Evolutionary conservation across 2,113 vertebrate genomes (phyloP).

Genomic region (Elaphurus davidianus): DNA sequence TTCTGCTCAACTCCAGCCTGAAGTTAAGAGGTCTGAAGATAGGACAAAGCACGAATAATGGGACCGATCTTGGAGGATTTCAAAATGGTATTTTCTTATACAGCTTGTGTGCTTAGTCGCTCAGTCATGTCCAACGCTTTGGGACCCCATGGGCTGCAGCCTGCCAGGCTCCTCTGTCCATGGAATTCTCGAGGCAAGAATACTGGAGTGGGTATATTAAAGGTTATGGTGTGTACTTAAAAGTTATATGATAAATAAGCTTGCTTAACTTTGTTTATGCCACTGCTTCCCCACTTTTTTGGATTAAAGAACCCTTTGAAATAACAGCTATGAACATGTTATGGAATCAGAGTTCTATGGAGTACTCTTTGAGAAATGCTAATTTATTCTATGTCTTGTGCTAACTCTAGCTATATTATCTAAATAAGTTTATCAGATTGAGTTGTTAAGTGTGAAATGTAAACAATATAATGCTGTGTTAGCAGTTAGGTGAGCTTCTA

Average conservation of each 20-base stretch:
- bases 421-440: background rate
- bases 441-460: background rate
- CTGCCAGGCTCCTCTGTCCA: background rate
- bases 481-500: background rate
- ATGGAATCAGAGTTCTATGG: background rate
- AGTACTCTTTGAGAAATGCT: background rate
- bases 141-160: background rate
- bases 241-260: background rate
- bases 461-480: background rate
- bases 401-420: background rate
- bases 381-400: background rate
- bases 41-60: background rate
- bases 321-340: background rate
- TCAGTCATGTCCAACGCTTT: background rate
- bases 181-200: background rate
- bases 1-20: background rate
- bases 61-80: background rate
- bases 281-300: background rate
- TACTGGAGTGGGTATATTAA: background rate
- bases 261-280: slow-evolving; percentile 19
- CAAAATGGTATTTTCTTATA: background rate
- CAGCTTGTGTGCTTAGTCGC: rapidly evolving
- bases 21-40: background rate
- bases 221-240: background rate
- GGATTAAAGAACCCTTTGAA: background rate